Conservation (phyloP, 1,140 invertebrate species). For the Gonatopus flavifemur region DNA sequence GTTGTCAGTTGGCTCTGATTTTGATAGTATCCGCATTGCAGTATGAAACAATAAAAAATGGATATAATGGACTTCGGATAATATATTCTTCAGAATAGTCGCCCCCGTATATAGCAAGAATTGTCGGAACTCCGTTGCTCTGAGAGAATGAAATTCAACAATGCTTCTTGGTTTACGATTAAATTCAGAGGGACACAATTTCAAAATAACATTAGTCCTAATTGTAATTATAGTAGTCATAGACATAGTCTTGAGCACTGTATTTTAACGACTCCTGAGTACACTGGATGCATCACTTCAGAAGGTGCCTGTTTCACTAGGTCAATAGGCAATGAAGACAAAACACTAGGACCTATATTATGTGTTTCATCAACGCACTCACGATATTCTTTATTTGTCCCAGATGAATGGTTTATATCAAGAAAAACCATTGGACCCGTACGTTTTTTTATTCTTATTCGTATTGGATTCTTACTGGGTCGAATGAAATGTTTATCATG, state of each 20-base stretch:
- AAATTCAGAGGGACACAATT: slow-evolving; percentile 23
- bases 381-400: slow-evolving; percentile 21
- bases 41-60: slow-evolving; percentile 17
- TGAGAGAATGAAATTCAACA: slow-evolving; percentile 11
- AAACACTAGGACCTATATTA: slow-evolving; percentile 16
- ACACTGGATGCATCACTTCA: slow-evolving; percentile 28
- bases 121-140: slow-evolving; percentile 26
- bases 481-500: no score
- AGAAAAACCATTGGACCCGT: no score
- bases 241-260: neutral
- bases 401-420: neutral
- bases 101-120: slow-evolving; percentile 24
- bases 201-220: neutral
- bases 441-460: no score
- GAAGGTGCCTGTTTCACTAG: slow-evolving; percentile 24
- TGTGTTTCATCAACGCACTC: slow-evolving; percentile 15
- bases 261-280: slow-evolving; percentile 21
- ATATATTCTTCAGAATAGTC: slow-evolving; percentile 12
- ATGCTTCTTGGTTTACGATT: slow-evolving; percentile 12
- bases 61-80: slow-evolving; percentile 12
- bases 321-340: slow-evolving; percentile 18
- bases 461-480: no score
- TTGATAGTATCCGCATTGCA: slow-evolving; percentile 10
- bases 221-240: no score
- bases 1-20: neutral